A percentile compares a stretch with the other conserved stretches of the same genome.
These are phyloP conservation scores for Amia ocellicauda DNA, from an alignment of 2,113 vertebrate species.

Conservation along the genomic window DNA sequence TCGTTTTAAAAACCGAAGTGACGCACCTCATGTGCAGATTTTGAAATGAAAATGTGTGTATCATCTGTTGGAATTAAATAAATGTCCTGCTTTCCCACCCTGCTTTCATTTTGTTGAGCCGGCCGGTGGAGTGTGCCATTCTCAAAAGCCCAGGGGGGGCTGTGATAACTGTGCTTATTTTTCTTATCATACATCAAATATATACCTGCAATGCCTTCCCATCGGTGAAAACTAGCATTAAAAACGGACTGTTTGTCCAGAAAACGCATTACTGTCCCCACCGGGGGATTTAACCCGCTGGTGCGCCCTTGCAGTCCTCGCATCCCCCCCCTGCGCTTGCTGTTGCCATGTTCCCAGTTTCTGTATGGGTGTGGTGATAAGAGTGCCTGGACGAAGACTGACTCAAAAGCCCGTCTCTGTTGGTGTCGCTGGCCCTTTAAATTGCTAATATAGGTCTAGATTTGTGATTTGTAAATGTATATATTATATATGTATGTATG, in stretches of 20 bases:
- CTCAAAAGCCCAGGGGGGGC: conserved; percentile 14
- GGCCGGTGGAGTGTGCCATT: conserved; percentile 59
- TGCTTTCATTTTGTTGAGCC: conserved; percentile 57
- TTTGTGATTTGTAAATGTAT: too few species aligned
- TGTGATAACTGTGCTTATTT: too few species aligned
- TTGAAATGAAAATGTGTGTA: neutral
- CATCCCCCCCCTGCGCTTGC: conserved; percentile 49
- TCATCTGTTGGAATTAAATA: neutral
- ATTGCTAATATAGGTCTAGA: too few species aligned
- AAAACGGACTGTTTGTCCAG: too few species aligned
- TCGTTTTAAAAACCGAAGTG: too few species aligned
- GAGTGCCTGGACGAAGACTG: conserved; percentile 56
- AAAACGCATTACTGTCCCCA: neutral
- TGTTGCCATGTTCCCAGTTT: conserved; percentile 75
- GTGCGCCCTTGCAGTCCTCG: too few species aligned
- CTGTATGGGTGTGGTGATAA: conserved; percentile 76
- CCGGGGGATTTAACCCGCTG: too few species aligned
- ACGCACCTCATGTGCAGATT: too few species aligned
- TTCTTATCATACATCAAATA: too few species aligned
- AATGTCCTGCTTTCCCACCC: conserved; percentile 43
- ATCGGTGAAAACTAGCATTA: too few species aligned
- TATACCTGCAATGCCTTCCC: too few species aligned
- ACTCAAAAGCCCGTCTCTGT: conserved; percentile 47
- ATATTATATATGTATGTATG: too few species aligned
- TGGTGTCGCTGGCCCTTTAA: conserved; percentile 35